A percentile compares a stretch with the other conserved stretches of the same genome.
Evolutionary conservation across 2,888 invertebrate species (phyloP).

Genomic region (Hedya salicella): DNA sequence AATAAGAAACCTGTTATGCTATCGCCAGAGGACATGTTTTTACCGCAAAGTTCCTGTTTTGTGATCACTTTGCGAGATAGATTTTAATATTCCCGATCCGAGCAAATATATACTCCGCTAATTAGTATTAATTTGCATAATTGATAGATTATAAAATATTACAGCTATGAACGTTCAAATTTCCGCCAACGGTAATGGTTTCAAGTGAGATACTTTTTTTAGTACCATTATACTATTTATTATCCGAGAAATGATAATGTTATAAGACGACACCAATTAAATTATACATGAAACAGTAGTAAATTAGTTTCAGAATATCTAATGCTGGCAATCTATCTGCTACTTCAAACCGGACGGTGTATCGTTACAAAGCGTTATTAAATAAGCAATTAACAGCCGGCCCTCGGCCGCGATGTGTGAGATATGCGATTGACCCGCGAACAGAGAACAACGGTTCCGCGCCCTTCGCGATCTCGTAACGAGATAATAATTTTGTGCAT

Average conservation of each 20-base stretch:
- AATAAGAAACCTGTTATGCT: constrained; percentile 15
- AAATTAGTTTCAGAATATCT: not conserved
- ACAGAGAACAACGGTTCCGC: constrained; percentile 43
- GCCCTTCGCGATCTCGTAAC: constrained; percentile 48
- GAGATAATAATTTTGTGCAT: constrained; percentile 55
- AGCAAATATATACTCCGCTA: constrained; percentile 8
- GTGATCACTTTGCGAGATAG: constrained; percentile 19
- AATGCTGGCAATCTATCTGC: not conserved
- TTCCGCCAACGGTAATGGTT: not conserved
- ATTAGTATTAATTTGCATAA: constrained; percentile 7
- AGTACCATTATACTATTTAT: too few relatives aligned
- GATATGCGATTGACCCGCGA: constrained; percentile 16
- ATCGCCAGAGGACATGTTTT: constrained; percentile 13
- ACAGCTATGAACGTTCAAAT: not conserved
- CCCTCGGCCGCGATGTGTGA: not conserved
- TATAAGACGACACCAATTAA: too few relatives aligned
- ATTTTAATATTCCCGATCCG: constrained; percentile 17
- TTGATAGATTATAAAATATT: not conserved
- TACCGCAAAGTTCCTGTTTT: constrained; percentile 6
- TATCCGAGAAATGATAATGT: too few relatives aligned
- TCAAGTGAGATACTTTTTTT: not conserved
- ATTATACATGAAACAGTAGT: not conserved
- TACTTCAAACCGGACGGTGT: not conserved
- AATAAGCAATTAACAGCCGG: not conserved
- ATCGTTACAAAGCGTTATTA: not conserved